phyloP scores from a whole-genome alignment of 2,797 vertebrate species.

The Diplodus puntazzo region DNA sequence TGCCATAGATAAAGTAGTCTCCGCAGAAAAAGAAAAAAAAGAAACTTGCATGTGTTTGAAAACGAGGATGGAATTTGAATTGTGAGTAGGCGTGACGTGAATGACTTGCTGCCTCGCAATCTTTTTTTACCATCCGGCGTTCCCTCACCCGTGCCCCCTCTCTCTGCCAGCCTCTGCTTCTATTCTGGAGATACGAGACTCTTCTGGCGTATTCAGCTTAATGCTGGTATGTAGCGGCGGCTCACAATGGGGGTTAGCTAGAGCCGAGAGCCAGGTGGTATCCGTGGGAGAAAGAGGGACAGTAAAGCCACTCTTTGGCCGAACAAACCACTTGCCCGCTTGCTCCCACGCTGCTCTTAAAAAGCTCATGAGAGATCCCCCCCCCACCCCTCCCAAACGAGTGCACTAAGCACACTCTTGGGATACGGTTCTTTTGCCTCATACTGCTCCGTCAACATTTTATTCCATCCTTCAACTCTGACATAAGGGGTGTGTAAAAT shows the following conservation, averaged over 20 bases:
- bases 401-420: constrained; percentile 25
- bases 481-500: constrained; percentile 8
- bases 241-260: constrained; percentile 22
- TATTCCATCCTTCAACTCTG: constrained; percentile 8
- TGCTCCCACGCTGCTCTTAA: constrained; percentile 59
- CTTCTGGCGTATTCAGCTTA: constrained; percentile 47
- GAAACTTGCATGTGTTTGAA: constrained; percentile 1
- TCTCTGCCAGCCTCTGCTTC: neutral
- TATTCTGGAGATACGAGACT: constrained; percentile 25
- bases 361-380: constrained; percentile 25
- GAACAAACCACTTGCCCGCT: constrained; percentile 1
- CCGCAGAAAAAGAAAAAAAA: neutral
- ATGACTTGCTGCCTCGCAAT: constrained; percentile 31
- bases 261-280: constrained; percentile 57
- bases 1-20: constrained; percentile 31
- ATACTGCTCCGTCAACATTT: constrained; percentile 4
- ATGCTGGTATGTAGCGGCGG: constrained; percentile 26
- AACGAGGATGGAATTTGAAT: constrained; percentile 35
- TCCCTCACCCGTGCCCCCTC: neutral
- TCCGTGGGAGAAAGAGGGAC: constrained; percentile 55
- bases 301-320: constrained; percentile 54
- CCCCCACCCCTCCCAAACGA: neutral
- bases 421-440: constrained; percentile 18
- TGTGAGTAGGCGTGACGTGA: constrained; percentile 6
- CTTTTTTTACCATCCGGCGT: neutral